Percentiles rank a stretch among this genome's conserved stretches.
phyloP scores from a whole-genome alignment of 2,113 vertebrate genomes.

The Panthera leo region DNA sequence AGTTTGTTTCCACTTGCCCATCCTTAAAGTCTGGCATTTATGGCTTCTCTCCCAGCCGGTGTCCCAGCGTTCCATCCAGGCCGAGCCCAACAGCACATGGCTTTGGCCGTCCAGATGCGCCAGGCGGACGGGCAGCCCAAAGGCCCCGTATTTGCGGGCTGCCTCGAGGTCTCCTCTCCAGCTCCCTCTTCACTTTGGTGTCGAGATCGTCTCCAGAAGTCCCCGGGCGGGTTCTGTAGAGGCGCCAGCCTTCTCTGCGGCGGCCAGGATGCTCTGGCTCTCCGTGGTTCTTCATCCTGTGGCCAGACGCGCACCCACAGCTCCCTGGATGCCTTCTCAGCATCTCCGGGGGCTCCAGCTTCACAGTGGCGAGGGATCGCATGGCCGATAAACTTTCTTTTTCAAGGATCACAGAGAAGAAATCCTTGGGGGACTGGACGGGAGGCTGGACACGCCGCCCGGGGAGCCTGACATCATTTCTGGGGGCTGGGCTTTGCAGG shows the following conservation, averaged over 20 bases:
- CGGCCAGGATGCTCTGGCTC: constrained; percentile 77
- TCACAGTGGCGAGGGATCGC: constrained; percentile 88
- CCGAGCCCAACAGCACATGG: constrained; percentile 92
- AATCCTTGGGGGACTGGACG: constrained; percentile 67
- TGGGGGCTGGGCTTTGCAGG: constrained; percentile 86
- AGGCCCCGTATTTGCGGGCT: constrained; percentile 88
- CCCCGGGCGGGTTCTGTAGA: constrained; percentile 82
- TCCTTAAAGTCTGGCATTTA: constrained; percentile 74
- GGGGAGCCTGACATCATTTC: constrained; percentile 84
- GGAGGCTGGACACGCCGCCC: constrained; percentile 86
- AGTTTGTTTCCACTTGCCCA: not conserved
- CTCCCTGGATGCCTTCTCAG: constrained; percentile 88
- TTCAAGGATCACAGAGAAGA: constrained; percentile 79
- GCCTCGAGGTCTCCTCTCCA: constrained; percentile 85
- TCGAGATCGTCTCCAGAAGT: constrained; percentile 80
- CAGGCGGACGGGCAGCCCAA: constrained; percentile 90
- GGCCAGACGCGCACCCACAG: constrained; percentile 91
- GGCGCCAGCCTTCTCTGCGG: constrained; percentile 89
- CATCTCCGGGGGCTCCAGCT: constrained; percentile 73
- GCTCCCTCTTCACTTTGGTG: constrained; percentile 89
- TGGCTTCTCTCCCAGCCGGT: constrained; percentile 85
- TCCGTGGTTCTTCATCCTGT: constrained; percentile 89
- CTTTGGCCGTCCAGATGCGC: constrained; percentile 86
- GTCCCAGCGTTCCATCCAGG: constrained; percentile 89
- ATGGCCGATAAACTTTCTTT: constrained; percentile 90